These are phyloP conservation scores for Glaucomys volans DNA, from an alignment of 2,113 vertebrate species.

Conservation along the genomic window DNA sequence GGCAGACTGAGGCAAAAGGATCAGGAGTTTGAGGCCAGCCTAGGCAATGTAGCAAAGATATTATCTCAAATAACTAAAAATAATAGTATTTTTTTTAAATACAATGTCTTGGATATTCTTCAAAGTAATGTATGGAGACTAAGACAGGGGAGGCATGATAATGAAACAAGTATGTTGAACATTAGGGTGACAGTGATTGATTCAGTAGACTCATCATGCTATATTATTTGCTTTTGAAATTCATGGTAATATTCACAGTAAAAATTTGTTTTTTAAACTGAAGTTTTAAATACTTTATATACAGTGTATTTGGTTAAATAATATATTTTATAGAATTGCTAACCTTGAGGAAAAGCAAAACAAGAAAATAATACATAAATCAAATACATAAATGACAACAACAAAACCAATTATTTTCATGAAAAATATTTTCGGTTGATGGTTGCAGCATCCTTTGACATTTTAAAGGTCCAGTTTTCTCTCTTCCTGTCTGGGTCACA, in stretches of 20 bases:
- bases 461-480: background rate
- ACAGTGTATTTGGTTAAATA: background rate
- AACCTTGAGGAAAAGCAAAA: background rate
- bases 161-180: background rate
- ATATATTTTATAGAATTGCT: background rate
- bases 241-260: background rate
- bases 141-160: background rate
- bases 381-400: background rate
- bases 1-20: background rate
- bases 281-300: background rate
- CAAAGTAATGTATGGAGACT: background rate
- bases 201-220: background rate
- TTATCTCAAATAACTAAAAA: background rate
- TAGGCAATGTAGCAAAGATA: background rate
- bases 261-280: background rate
- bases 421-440: background rate
- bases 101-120: background rate
- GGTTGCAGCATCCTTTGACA: background rate
- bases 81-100: background rate
- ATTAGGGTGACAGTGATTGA: background rate
- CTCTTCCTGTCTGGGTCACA: background rate
- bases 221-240: background rate
- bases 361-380: background rate
- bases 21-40: background rate
- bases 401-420: background rate